These are phyloP conservation scores for Clivina fossor DNA, from an alignment of 2,888 invertebrate species.

Conservation along the genomic window DNA sequence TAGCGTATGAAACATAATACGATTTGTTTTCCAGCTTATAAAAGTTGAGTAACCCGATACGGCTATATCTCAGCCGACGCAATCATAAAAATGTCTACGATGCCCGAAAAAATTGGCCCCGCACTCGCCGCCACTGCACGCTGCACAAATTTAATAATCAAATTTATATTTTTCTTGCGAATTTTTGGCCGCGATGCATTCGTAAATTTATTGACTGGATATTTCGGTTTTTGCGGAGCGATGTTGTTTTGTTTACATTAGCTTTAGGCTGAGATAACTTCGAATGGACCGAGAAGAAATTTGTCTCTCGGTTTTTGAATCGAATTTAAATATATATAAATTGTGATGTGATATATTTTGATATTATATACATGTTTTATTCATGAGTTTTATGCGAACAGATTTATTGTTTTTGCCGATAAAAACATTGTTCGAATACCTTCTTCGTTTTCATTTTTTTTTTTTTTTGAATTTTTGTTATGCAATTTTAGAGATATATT, in stretches of 20 bases:
- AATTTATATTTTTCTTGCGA: constrained; percentile 27
- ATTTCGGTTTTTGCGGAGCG: neutral
- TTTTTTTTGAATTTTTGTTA: no score
- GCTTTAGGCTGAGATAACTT: no score
- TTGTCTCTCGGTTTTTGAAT: no score
- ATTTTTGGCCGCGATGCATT: constrained; percentile 19
- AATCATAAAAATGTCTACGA: constrained; percentile 54
- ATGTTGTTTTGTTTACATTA: constrained; percentile 19
- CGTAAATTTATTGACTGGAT: constrained; percentile 27
- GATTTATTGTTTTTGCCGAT: no score
- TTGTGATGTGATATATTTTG: no score
- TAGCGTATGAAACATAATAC: constrained; percentile 52
- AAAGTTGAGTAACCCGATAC: constrained; percentile 55
- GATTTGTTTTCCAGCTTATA: constrained; percentile 54
- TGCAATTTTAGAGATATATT: no score
- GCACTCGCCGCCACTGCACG: constrained; percentile 10
- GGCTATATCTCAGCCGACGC: constrained; percentile 54
- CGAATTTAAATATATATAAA: no score
- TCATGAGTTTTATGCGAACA: no score
- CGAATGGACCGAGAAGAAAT: no score
- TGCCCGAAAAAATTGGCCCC: constrained; percentile 14
- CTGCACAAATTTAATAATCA: constrained; percentile 31
- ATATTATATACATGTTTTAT: no score
- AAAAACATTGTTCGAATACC: no score
- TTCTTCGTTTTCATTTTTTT: no score